Evolutionary conservation across 2,888 invertebrate genomes (phyloP).

Genomic region (Archaeoteleia sp.): DNA sequence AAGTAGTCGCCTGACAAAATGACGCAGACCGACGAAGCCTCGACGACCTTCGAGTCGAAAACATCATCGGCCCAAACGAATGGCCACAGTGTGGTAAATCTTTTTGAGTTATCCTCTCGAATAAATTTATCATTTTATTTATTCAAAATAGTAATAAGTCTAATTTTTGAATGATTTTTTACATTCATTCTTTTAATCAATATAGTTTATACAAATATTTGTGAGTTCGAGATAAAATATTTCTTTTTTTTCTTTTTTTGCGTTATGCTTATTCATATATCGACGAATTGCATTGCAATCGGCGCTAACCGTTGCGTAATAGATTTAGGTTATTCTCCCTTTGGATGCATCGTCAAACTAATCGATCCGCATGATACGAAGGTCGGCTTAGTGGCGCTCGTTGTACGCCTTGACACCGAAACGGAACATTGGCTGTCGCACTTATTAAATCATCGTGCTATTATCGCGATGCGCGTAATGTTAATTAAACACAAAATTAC

Average conservation of each 20-base stretch:
- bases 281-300: too few relatives aligned
- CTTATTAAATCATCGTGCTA: conserved; percentile 17
- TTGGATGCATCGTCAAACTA: neutral
- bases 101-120: too few relatives aligned
- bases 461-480: conserved; percentile 9
- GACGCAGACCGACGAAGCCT: conserved; percentile 54
- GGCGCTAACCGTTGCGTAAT: too few relatives aligned
- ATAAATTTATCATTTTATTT: too few relatives aligned
- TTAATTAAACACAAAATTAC: conserved; percentile 4
- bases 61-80: conserved; percentile 55
- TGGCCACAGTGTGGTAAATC: conserved; percentile 57
- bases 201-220: too few relatives aligned
- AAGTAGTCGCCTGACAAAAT: conserved; percentile 33
- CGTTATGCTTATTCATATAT: too few relatives aligned
- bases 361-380: conserved; percentile 30
- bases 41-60: conserved; percentile 53
- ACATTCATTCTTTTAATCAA: too few relatives aligned
- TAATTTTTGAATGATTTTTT: too few relatives aligned
- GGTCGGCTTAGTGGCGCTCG: conserved; percentile 38
- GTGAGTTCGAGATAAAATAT: too few relatives aligned
- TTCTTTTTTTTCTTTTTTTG: too few relatives aligned
- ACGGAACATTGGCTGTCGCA: conserved; percentile 27
- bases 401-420: conserved; percentile 60
- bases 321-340: too few relatives aligned
- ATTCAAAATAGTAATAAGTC: too few relatives aligned